These are phyloP conservation scores for Remorina albescens DNA, from an alignment of 2,797 vertebrate species.

Conservation along the genomic window DNA sequence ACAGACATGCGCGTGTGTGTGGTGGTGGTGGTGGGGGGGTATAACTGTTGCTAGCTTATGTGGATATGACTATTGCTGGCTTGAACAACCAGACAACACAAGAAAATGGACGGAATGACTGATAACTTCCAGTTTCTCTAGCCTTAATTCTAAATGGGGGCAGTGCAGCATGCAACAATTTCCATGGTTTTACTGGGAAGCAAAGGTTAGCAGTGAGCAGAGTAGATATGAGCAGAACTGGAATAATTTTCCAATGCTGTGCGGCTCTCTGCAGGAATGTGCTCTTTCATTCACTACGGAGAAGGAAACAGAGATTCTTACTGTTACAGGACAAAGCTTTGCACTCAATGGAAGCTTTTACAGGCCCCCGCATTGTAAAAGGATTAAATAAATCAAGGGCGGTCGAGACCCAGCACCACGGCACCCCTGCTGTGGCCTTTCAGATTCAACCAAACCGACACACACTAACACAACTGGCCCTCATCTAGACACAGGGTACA, in stretches of 20 bases:
- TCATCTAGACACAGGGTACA: constrained; percentile 58
- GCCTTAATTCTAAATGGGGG: constrained; percentile 33
- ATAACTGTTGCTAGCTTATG: too few relatives aligned
- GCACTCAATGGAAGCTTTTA: constrained; percentile 79
- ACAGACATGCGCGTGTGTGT: constrained; percentile 77
- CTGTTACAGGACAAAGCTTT: constrained; percentile 81
- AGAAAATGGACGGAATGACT: constrained; percentile 6
- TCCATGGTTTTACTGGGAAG: constrained; percentile 63
- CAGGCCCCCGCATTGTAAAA: constrained; percentile 78
- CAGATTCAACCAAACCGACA: constrained; percentile 70
- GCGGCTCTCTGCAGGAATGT: constrained; percentile 81
- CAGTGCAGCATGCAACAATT: constrained; percentile 59
- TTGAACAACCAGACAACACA: constrained; percentile 6
- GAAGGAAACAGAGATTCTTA: constrained; percentile 79
- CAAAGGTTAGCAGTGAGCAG: constrained; percentile 59
- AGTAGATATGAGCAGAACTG: constrained; percentile 52
- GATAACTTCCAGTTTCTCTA: constrained; percentile 8
- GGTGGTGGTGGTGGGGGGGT: too few relatives aligned
- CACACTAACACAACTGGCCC: constrained; percentile 72
- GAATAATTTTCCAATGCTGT: constrained; percentile 67
- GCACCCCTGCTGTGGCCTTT: constrained; percentile 62
- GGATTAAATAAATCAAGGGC: constrained; percentile 85
- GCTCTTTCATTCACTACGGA: constrained; percentile 81
- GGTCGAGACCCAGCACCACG: constrained; percentile 62
- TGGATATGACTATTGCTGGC: too few relatives aligned